Conservation (phyloP, 92 coral and sea anemone genomes). For the Zoanthus solanderi region DNA sequence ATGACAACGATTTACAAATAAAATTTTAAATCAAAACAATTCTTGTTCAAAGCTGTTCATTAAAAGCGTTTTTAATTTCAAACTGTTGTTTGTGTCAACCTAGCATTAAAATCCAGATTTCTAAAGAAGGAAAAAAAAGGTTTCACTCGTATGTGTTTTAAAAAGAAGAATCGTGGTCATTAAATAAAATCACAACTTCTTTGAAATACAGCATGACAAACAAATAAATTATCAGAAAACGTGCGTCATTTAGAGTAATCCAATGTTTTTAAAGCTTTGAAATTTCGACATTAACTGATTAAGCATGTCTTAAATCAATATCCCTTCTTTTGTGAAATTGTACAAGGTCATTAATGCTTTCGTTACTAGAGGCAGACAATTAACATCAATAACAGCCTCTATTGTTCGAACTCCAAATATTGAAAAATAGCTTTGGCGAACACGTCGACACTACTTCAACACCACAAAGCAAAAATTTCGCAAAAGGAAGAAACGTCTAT, state of each 20-base stretch:
- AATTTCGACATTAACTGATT: constrained; percentile 12
- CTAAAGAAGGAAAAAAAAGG: too few species aligned
- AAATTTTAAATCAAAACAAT: too few species aligned
- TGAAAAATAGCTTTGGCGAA: neutral
- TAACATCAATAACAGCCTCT: neutral
- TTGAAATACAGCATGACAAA: neutral
- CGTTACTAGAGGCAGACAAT: constrained; percentile 2
- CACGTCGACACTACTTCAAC: constrained; percentile 18
- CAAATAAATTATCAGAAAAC: neutral
- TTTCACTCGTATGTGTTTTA: too few species aligned
- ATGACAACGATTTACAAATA: too few species aligned
- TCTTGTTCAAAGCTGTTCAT: too few species aligned
- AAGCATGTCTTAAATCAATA: constrained; percentile 8
- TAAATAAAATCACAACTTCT: neutral
- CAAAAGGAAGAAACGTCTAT: neutral
- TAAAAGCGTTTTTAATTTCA: too few species aligned
- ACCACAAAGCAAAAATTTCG: neutral
- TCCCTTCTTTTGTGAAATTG: neutral
- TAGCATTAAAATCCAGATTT: too few species aligned
- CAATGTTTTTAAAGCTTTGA: constrained; percentile 1
- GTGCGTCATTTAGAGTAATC: constrained; percentile 37
- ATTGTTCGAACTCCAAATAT: neutral
- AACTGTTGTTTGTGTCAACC: too few species aligned
- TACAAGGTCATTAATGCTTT: neutral
- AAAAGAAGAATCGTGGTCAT: neutral